Evolutionary conservation across 2,888 invertebrate species (phyloP), one percentile per base, ranked within the genome.

Genomic region (Melinopterus prodromus): DNA sequence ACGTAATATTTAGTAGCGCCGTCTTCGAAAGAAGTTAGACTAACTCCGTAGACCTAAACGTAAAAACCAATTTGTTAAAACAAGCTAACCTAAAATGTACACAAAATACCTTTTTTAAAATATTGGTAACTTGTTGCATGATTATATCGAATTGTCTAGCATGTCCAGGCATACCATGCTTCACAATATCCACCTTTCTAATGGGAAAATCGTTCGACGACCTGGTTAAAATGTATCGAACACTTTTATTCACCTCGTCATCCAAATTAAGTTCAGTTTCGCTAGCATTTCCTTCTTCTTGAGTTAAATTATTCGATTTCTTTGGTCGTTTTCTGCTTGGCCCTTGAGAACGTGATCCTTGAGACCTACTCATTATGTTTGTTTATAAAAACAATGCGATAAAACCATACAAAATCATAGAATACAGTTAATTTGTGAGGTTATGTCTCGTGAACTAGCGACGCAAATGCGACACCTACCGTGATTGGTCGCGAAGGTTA

Each of bases 231-330:
- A 78, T 16, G 53, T 78, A 78, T 26, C 78, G 71, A 6, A 78
- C 78, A 71, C 78, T 72, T 78, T 16, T 78, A 14, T 72, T 78
- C 6, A 78, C 71, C 12, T 36, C 37, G 14, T 53, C 69, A 53
- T 78, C 78, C 6, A 78, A 37, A 69, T 9, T 12, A 5, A n/a
- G n/a, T 4, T 16, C 35, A 5, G 6, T 5, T 9, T 35, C 26
- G n/a, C 12, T 35, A 26, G 36, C 74, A 36, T 26, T 74, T n/a
- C 26, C 71, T 15, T 15, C 71, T 7, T 71, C 71, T 26, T 74
- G 74, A 74, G 74, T 26, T 36, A n/a, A 36, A 74, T 74, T 74
- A 53, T 53, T 53, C 53, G 53, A 53, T 53, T 12, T 53, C 7
- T 12, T 7, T 9, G 53, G 9, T 12, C 53, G 53, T 53, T 53